Evolutionary conservation across 2,888 invertebrate species (phyloP).

Genomic region (Alloscopus bannaensis): DNA sequence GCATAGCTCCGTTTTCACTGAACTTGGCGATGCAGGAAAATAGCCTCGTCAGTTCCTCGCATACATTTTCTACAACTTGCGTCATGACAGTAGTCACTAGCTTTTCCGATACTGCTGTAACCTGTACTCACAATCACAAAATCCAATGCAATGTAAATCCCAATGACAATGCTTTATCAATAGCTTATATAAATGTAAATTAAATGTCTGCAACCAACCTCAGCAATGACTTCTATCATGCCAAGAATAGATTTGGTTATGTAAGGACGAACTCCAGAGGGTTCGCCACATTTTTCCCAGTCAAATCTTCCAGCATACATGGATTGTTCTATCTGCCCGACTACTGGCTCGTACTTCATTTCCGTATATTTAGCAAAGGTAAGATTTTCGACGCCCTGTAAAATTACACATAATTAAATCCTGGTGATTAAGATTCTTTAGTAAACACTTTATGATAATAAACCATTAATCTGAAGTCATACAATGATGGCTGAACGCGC

Average conservation of each 20-base stretch:
- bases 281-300: conserved; percentile 86
- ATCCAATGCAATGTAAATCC: too few species aligned
- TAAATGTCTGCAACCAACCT: conserved; percentile 74
- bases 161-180: background rate
- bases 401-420: conserved; percentile 16
- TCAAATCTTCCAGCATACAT: conserved; percentile 95
- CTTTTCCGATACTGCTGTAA: conserved; percentile 86
- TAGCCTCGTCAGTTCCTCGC: conserved; percentile 92
- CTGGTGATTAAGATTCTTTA: conserved; percentile 2
- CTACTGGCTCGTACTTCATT: conserved; percentile 93
- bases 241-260: conserved; percentile 80
- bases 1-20: conserved; percentile 83
- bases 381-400: conserved; percentile 73
- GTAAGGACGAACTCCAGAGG: conserved; percentile 89
- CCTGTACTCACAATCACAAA: conserved; percentile 77
- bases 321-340: conserved; percentile 96
- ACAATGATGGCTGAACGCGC: conserved; percentile 75
- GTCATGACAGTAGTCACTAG: conserved; percentile 80
- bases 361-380: conserved; percentile 79
- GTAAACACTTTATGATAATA: background rate
- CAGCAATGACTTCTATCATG: conserved; percentile 78
- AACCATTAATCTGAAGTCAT: conserved; percentile 6
- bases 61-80: conserved; percentile 92
- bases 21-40: conserved; percentile 86
- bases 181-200: background rate